These are phyloP conservation scores for Calephelis virginiensis DNA, from an alignment of 1,140 invertebrate species.

Conservation along the genomic window DNA sequence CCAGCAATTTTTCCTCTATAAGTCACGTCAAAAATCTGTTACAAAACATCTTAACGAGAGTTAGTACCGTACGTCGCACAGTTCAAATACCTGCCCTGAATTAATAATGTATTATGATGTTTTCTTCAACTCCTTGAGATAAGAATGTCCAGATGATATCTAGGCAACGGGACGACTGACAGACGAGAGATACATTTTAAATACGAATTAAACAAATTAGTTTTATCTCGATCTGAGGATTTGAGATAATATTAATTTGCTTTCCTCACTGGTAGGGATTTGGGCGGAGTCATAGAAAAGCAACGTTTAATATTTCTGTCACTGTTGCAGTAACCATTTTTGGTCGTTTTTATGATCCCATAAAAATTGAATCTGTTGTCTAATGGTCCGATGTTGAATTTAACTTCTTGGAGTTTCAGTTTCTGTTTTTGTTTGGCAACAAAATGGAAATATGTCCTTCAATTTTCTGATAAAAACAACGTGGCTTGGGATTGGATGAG, in stretches of 20 bases:
- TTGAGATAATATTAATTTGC: constrained; percentile 12
- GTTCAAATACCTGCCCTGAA: constrained; percentile 8
- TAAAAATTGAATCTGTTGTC: no score
- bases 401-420: no score
- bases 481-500: no score
- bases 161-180: not conserved
- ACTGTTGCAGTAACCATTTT: no score
- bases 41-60: not conserved
- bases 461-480: no score
- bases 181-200: constrained; percentile 13
- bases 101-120: constrained; percentile 17
- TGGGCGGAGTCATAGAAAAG: not conserved
- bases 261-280: not conserved
- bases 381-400: no score
- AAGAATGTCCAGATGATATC: constrained; percentile 12
- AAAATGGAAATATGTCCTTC: no score
- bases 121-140: constrained; percentile 5
- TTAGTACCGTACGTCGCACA: not conserved
- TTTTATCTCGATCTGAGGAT: constrained; percentile 7
- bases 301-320: not conserved
- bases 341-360: no score
- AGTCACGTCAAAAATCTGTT: constrained; percentile 14
- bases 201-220: constrained; percentile 14
- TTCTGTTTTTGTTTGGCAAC: no score
- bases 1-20: not conserved